phyloP scores from a whole-genome alignment of 2,888 invertebrate genomes.

The Acronicta leporina region DNA sequence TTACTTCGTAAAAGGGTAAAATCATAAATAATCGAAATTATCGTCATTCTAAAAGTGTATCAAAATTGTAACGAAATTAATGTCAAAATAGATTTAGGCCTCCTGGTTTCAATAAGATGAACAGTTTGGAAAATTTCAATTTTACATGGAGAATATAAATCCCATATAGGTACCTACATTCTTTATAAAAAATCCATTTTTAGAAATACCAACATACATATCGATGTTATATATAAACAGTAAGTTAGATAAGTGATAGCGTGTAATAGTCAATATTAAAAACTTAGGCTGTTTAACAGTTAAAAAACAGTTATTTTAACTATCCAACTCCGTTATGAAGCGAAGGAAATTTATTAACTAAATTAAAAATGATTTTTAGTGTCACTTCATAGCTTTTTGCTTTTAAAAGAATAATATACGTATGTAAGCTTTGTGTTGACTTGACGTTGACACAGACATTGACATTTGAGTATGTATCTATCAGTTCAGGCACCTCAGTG shows the following conservation, averaged over 20 bases:
- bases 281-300: slow-evolving; percentile 86
- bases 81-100: slow-evolving; percentile 75
- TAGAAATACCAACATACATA: slow-evolving; percentile 88
- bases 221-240: slow-evolving; percentile 86
- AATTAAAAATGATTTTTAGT: slow-evolving; percentile 58
- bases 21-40: slow-evolving; percentile 80
- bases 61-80: slow-evolving; percentile 72
- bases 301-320: slow-evolving; percentile 62
- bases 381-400: slow-evolving; percentile 72
- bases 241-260: slow-evolving; percentile 77
- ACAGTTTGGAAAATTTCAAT: slow-evolving; percentile 70
- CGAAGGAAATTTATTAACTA: slow-evolving; percentile 51
- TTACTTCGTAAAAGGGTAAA: slow-evolving; percentile 71
- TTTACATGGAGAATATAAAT: slow-evolving; percentile 64
- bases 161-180: slow-evolving; percentile 56
- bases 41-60: slow-evolving; percentile 73
- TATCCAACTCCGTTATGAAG: slow-evolving; percentile 54
- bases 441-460: too few species aligned
- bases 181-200: slow-evolving; percentile 74
- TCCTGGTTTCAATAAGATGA: slow-evolving; percentile 58
- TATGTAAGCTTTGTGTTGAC: too few species aligned
- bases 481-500: too few species aligned
- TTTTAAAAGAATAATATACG: slow-evolving; percentile 73
- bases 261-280: slow-evolving; percentile 84
- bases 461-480: too few species aligned